phyloP scores from a whole-genome alignment of 2,797 vertebrate species.

The Chloroceryle amazona region DNA sequence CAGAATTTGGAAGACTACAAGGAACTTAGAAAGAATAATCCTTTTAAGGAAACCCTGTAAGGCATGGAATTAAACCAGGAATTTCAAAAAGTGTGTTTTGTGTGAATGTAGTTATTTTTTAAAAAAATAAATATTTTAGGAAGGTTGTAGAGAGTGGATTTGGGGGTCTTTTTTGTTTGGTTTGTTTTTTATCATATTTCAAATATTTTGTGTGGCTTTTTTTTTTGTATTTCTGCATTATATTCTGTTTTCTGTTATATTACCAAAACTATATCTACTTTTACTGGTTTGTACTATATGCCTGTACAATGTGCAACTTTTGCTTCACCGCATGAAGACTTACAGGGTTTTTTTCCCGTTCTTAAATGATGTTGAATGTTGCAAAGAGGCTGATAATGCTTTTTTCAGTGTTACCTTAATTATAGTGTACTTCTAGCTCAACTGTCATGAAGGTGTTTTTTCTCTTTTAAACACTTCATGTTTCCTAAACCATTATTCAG shows the following conservation, averaged over 20 bases:
- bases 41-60: neutral
- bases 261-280: neutral
- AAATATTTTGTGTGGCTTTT: neutral
- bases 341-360: neutral
- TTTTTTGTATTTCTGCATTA: neutral
- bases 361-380: neutral
- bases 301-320: neutral
- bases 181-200: neutral
- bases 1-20: neutral
- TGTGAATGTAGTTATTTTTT: neutral
- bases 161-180: rapidly evolving
- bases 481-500: neutral
- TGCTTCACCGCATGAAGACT: neutral
- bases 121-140: neutral
- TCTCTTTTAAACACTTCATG: neutral
- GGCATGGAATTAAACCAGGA: neutral
- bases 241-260: too few species aligned
- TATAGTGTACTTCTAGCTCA: neutral
- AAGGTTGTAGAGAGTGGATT: neutral
- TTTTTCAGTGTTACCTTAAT: neutral
- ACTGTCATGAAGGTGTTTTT: neutral
- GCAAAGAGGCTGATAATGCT: neutral
- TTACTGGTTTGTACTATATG: neutral
- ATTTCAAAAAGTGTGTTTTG: neutral
- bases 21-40: neutral